Evolutionary conservation across 2,797 vertebrate genomes (phyloP), one percentile per base, ranked within the genome.

Genomic region (Arrhamphus sclerolepis): DNA sequence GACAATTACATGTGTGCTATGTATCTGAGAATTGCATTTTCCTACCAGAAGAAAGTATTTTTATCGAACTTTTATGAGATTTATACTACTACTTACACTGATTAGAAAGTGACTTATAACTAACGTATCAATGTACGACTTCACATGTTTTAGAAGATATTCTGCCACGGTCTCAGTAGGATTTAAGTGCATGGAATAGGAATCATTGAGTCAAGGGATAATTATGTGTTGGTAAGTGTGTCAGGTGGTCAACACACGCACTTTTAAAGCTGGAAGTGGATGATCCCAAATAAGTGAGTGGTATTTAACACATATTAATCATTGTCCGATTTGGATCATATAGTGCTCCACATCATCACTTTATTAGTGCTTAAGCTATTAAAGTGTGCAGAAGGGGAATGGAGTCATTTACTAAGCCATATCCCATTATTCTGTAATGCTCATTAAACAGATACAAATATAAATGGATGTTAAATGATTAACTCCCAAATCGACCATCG

Each of bases 151-250:
- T 31, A 38, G n/a, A 60, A 55, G 20, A 44, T 19, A 46, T n/a
- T n/a, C n/a, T n/a, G n/a, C n/a, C n/a, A n/a, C n/a, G n/a, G n/a
- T n/a, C n/a, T n/a, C n/a, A n/a, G n/a, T n/a, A n/a, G n/a, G n/a
- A n/a, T n/a, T n/a, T n/a, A n/a, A n/a, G n/a, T 62, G 56, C 31
- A 13, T 39, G 41, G 44, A 31, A 39, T 44, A 47, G 31, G 55
- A 71, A 63, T 69, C 22, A 28, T 18, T 14, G 38, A 21, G 34
- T 24, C 3, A 42, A 11, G 39, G 41, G 34, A 53, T 78, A 67
- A 67, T 58, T 62, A 41, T 75, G 38, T 82, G 58, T 66, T 43
- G 46, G 22, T 51, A 19, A 59, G 49, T 34, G 21, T 34, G 40
- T 62, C 39, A 72, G 50, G 72, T 58, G 21, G 59, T 52, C n/a